Evolutionary conservation across 1,140 invertebrate species (phyloP).

Genomic region (Bombus picipes): DNA sequence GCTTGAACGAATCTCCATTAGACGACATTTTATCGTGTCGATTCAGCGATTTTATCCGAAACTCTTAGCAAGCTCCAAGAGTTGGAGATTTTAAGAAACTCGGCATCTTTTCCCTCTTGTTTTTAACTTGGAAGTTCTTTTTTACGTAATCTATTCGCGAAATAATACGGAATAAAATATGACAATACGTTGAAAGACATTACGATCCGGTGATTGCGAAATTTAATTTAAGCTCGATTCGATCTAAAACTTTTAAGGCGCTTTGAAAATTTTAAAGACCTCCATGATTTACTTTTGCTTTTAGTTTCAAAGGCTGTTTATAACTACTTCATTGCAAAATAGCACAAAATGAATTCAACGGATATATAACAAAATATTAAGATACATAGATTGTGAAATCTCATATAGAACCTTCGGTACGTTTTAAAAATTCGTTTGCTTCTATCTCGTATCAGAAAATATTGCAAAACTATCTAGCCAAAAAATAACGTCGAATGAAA

Average conservation of each 20-base stretch:
- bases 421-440: background rate
- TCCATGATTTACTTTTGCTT: background rate
- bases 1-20: constrained; percentile 34
- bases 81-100: background rate
- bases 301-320: background rate
- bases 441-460: too few relatives aligned
- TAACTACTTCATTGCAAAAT: too few relatives aligned
- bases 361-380: background rate
- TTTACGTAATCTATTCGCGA: background rate
- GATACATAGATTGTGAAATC: background rate
- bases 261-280: background rate
- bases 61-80: background rate
- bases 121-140: background rate
- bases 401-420: background rate
- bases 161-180: too few relatives aligned
- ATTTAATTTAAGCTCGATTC: background rate
- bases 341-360: too few relatives aligned
- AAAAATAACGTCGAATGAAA: background rate
- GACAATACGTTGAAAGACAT: background rate
- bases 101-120: background rate
- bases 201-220: background rate
- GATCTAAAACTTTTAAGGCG: background rate
- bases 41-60: background rate
- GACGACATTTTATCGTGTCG: constrained; percentile 13
- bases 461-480: too few relatives aligned